phyloP scores from a whole-genome alignment of 2,113 vertebrate species.

The Tupaia tana region DNA sequence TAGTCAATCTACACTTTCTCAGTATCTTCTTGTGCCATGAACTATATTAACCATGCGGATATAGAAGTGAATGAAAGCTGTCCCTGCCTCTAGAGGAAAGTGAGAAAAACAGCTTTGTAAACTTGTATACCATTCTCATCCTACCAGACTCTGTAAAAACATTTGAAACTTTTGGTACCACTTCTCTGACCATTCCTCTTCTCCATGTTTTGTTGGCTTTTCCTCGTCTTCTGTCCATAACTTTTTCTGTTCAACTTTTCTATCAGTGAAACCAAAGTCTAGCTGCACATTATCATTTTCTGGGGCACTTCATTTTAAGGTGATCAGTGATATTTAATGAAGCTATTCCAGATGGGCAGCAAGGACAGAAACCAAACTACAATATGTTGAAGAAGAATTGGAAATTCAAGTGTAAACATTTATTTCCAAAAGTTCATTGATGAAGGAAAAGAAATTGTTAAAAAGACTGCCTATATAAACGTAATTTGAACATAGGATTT shows the following conservation, averaged over 20 bases:
- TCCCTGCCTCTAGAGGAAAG: not conserved
- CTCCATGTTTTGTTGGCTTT: not conserved
- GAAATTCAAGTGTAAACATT: not conserved
- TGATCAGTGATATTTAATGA: not conserved
- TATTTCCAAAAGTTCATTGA: not conserved
- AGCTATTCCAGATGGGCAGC: not conserved
- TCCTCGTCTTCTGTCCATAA: not conserved
- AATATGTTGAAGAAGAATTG: not conserved
- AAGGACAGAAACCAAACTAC: not conserved
- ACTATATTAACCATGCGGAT: not conserved
- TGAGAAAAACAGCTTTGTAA: not conserved
- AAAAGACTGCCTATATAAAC: not conserved
- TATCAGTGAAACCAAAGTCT: not conserved
- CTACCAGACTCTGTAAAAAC: not conserved
- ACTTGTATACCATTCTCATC: not conserved
- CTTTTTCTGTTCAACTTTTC: not conserved
- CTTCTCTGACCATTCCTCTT: not conserved
- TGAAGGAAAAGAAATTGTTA: not conserved
- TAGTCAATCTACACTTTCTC: not conserved
- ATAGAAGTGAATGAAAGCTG: not conserved
- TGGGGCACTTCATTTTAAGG: not conserved
- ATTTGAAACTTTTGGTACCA: not conserved
- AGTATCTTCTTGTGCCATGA: not conserved
- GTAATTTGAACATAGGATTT: not conserved
- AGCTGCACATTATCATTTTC: not conserved